These are phyloP conservation scores for Emys orbicularis DNA, from an alignment of 2,797 vertebrate species.

Conservation along the genomic window DNA sequence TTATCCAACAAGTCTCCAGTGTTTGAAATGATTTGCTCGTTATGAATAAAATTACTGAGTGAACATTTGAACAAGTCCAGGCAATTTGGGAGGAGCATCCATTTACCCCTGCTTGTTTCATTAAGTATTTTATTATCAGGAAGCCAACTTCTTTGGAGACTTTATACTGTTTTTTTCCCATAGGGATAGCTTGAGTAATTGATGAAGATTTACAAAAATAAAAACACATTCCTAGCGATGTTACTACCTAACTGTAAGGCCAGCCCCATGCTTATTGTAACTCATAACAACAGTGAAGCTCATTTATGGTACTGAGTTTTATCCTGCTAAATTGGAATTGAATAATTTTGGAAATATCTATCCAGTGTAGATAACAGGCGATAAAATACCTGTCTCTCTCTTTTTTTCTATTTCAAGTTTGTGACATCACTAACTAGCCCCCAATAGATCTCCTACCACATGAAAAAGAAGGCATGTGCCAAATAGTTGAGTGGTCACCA, in stretches of 20 bases:
- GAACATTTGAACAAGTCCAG: background rate
- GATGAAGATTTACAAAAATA: background rate
- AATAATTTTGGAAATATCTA: background rate
- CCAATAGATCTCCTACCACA: background rate
- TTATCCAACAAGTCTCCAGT: constrained; percentile 1
- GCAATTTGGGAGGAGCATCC: background rate
- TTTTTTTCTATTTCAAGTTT: background rate
- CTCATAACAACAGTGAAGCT: background rate
- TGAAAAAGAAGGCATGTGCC: background rate
- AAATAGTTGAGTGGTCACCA: background rate
- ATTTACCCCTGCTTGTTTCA: background rate
- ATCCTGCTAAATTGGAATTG: background rate
- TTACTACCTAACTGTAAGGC: background rate
- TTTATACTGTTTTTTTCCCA: background rate
- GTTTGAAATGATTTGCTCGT: background rate
- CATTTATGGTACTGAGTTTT: background rate
- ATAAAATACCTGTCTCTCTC: background rate
- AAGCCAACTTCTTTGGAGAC: background rate
- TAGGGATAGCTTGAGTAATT: background rate
- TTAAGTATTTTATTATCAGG: background rate
- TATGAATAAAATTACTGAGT: background rate
- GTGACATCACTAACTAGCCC: background rate
- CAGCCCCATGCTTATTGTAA: background rate
- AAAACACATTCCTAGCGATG: background rate
- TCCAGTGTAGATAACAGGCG: background rate